Conservation (phyloP, 2,797 vertebrate genomes). For the Spinus olivaceus region DNA sequence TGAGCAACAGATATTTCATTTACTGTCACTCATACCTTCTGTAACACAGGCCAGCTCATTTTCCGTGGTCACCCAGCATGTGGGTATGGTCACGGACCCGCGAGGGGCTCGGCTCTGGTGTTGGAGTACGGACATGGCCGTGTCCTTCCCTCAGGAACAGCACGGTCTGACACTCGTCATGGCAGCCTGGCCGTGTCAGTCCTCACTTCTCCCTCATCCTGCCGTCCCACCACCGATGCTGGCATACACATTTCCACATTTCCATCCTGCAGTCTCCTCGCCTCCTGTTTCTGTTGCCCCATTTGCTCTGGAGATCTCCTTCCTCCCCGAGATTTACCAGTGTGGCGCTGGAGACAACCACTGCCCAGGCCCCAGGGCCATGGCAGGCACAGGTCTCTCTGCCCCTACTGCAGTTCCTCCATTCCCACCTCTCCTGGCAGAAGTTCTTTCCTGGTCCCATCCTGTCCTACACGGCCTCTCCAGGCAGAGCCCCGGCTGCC, state of each 20-base stretch:
- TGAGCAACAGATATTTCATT: neutral
- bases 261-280: neutral
- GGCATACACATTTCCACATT: neutral
- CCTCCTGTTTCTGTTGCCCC: neutral
- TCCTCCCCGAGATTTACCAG: rapidly evolving
- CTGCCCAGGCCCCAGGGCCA: rapidly evolving
- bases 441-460: neutral
- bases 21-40: too few species aligned
- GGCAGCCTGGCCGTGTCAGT: rapidly evolving
- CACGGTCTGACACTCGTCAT: rapidly evolving
- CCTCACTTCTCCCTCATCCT: neutral
- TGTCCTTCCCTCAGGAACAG: neutral
- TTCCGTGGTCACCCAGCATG: rapidly evolving
- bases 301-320: neutral
- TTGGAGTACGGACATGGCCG: rapidly evolving
- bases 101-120: rapidly evolving
- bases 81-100: rapidly evolving
- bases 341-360: neutral
- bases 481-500: neutral
- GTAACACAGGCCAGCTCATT: rapidly evolving
- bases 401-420: rapidly evolving
- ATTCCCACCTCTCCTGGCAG: too few species aligned
- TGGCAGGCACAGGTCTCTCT: neutral
- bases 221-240: neutral
- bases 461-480: neutral